phyloP scores from a whole-genome alignment of 2,113 vertebrate genomes.

The Pelecanus crispus region DNA sequence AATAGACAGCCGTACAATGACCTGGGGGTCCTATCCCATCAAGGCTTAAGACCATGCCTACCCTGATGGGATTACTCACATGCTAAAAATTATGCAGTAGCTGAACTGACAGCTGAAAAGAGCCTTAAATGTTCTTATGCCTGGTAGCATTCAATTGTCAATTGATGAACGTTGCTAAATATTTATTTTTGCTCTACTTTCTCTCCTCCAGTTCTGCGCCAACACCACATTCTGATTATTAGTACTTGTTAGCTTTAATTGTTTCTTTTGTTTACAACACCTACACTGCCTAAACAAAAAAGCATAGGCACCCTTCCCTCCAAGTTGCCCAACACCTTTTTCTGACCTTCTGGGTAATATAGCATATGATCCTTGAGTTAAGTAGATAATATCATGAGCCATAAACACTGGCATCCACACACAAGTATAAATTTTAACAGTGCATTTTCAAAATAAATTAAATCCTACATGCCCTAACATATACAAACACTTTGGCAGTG shows the following conservation, averaged over 20 bases:
- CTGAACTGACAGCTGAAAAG: conserved; percentile 51
- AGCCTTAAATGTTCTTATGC: conserved; percentile 52
- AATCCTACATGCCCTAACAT: not conserved
- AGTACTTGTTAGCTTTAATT: not conserved
- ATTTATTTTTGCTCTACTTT: conserved; percentile 34
- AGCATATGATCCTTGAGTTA: not conserved
- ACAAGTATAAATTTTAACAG: not conserved
- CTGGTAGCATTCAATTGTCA: conserved; percentile 1
- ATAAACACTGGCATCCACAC: not conserved
- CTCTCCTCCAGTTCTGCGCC: not conserved
- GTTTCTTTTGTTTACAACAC: not conserved
- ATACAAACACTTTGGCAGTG: not conserved
- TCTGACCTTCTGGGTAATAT: not conserved
- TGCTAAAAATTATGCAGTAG: conserved; percentile 26
- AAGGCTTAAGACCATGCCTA: conserved; percentile 32
- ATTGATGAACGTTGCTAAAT: not conserved
- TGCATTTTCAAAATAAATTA: not conserved
- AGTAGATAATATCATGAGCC: not conserved
- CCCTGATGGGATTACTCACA: conserved; percentile 44
- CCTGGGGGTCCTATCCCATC: conserved; percentile 28
- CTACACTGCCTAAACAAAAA: not conserved
- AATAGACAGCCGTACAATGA: conserved; percentile 28
- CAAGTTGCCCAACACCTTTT: not conserved
- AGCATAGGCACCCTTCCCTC: not conserved
- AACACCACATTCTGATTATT: not conserved